phyloP scores from a whole-genome alignment of 2,888 invertebrate species.

The Drosophila neonasuta region DNA sequence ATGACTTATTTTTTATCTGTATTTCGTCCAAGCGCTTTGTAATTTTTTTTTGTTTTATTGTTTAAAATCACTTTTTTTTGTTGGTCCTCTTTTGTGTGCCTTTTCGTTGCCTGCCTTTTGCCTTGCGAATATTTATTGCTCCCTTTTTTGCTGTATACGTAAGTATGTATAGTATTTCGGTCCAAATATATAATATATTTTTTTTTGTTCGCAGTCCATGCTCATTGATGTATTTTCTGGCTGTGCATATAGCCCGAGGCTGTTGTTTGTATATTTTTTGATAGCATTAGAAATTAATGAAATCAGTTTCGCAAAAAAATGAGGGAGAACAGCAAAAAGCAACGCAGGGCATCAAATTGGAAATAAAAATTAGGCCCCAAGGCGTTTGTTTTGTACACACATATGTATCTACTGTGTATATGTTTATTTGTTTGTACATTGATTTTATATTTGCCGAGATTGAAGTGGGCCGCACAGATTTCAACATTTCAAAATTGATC shows the following conservation, averaged over 20 bases:
- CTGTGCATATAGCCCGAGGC: slow-evolving; percentile 51
- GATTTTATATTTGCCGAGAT: slow-evolving; percentile 33
- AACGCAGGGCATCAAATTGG: slow-evolving; percentile 53
- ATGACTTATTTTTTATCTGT: slow-evolving; percentile 53
- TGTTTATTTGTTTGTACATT: slow-evolving; percentile 35
- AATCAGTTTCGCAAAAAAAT: slow-evolving; percentile 60
- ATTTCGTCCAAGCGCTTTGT: slow-evolving; percentile 43
- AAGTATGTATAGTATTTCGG: slow-evolving; percentile 5
- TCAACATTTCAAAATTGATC: slow-evolving; percentile 6
- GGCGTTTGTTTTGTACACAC: slow-evolving; percentile 38
- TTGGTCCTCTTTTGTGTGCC: slow-evolving; percentile 19
- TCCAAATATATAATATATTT: slow-evolving; percentile 6
- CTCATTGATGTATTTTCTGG: slow-evolving; percentile 61
- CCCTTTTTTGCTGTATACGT: slow-evolving; percentile 15
- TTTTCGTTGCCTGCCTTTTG: slow-evolving; percentile 29
- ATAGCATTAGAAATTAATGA: slow-evolving; percentile 75
- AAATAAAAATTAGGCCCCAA: slow-evolving; percentile 55
- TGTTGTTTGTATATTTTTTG: slow-evolving; percentile 60
- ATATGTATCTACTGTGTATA: slow-evolving; percentile 22
- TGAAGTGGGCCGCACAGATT: slow-evolving; percentile 12
- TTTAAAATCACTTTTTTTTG: slow-evolving; percentile 58
- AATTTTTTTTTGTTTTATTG: slow-evolving; percentile 56
- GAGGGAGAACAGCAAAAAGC: slow-evolving; percentile 9
- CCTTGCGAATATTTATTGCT: slow-evolving; percentile 49
- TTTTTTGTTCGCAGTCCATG: slow-evolving; percentile 25